A percentile compares a stretch with the other conserved stretches of the same genome.
phyloP scores from a whole-genome alignment of 1,140 invertebrate species.

The Drosophila baimaii region DNA sequence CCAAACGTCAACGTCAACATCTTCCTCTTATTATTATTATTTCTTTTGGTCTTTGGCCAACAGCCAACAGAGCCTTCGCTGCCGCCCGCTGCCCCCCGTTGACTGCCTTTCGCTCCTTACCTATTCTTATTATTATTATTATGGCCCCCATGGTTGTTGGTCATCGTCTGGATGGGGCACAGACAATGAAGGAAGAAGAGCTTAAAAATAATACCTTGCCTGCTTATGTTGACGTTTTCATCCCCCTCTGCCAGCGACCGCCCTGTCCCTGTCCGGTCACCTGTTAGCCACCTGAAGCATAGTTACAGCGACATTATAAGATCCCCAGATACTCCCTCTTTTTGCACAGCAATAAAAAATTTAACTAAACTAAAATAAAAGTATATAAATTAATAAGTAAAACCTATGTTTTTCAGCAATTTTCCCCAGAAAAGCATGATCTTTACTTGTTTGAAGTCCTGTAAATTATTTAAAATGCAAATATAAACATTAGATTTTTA shows the following conservation, averaged over 20 bases:
- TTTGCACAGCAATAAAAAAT: background rate
- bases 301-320: slow-evolving; percentile 69
- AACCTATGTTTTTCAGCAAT: background rate
- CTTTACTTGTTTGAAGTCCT: too few relatives aligned
- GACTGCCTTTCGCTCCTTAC: slow-evolving; percentile 6
- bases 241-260: background rate
- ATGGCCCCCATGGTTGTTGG: slow-evolving; percentile 26
- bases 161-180: slow-evolving; percentile 64
- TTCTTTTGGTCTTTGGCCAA: slow-evolving; percentile 1
- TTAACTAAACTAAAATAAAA: background rate
- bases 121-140: slow-evolving; percentile 9
- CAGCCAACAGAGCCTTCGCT: background rate
- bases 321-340: slow-evolving; percentile 5
- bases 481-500: too few relatives aligned
- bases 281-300: slow-evolving; percentile 55
- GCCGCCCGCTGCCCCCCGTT: background rate
- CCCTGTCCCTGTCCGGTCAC: slow-evolving; percentile 22
- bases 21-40: slow-evolving; percentile 22
- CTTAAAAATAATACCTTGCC: slow-evolving; percentile 81
- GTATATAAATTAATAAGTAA: background rate
- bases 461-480: too few relatives aligned
- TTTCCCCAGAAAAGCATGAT: background rate
- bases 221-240: slow-evolving; percentile 76
- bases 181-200: slow-evolving; percentile 81
- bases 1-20: slow-evolving; percentile 66